phyloP scores from a whole-genome alignment of 1,140 invertebrate genomes.

The Tetramorium alpestre region DNA sequence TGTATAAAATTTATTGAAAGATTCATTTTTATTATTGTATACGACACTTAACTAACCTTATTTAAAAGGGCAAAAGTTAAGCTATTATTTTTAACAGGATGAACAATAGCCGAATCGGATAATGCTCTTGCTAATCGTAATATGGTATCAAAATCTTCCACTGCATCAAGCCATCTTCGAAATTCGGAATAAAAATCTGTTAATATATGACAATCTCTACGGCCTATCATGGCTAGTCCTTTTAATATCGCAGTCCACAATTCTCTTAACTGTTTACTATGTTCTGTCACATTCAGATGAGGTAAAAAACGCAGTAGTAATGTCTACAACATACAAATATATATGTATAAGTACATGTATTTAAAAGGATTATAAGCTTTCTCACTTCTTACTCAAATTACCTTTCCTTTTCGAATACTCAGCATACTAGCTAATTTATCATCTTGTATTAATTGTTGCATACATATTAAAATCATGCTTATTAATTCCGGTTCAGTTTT shows the following conservation, averaged over 20 bases:
- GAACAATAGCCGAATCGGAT: constrained; percentile 75
- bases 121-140: constrained; percentile 78
- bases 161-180: constrained; percentile 83
- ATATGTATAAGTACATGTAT: constrained; percentile 8
- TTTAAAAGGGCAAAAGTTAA: constrained; percentile 81
- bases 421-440: constrained; percentile 89
- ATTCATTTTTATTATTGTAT: background rate
- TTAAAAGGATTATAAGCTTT: constrained; percentile 12
- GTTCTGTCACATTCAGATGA: constrained; percentile 83
- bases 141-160: constrained; percentile 70
- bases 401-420: constrained; percentile 91
- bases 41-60: constrained; percentile 76
- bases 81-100: constrained; percentile 80
- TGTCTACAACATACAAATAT: constrained; percentile 80
- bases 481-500: constrained; percentile 87
- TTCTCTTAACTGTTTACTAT: constrained; percentile 83
- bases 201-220: constrained; percentile 85
- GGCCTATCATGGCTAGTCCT: constrained; percentile 85
- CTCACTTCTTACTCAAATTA: constrained; percentile 74
- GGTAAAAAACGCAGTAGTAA: constrained; percentile 87
- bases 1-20: background rate
- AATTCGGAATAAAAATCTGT: constrained; percentile 86
- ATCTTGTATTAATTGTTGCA: constrained; percentile 86
- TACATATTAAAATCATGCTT: constrained; percentile 76
- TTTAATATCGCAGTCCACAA: constrained; percentile 86